Conservation (phyloP, 2,888 invertebrate genomes). For the Muschampia plurimacula region DNA sequence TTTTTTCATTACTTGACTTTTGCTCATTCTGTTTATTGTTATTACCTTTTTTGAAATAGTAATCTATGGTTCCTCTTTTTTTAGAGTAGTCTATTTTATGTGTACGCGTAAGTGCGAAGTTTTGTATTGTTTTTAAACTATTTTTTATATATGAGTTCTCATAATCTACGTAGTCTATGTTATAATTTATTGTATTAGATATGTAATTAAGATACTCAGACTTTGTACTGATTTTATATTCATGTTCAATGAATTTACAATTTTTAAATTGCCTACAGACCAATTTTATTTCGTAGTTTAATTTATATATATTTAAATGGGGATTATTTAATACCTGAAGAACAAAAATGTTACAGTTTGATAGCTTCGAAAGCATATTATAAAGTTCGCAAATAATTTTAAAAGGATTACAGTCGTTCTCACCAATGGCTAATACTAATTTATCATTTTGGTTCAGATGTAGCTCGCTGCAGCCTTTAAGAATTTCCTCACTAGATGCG, state of each 20-base stretch:
- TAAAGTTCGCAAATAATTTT: neutral
- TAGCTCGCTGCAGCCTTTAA: neutral
- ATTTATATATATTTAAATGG: neutral
- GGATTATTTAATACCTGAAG: neutral
- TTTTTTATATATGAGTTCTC: neutral
- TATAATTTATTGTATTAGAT: neutral
- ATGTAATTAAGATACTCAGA: no score
- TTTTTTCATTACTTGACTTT: no score
- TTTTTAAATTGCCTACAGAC: neutral
- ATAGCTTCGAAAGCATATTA: neutral
- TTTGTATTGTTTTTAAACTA: no score
- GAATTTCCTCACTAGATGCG: neutral
- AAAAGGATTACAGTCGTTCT: neutral
- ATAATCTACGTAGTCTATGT: neutral
- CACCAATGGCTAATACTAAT: neutral
- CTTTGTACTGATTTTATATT: neutral
- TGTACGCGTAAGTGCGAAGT: no score
- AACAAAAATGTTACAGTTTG: neutral
- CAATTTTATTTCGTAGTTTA: neutral
- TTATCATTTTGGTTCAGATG: neutral
- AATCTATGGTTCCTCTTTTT: no score
- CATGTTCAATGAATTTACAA: neutral
- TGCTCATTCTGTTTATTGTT: no score
- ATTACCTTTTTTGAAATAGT: no score
- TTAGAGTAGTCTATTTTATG: no score